Evolutionary conservation across 64 coral and sea anemone species (phyloP).

Genomic region (Porites australiensis): DNA sequence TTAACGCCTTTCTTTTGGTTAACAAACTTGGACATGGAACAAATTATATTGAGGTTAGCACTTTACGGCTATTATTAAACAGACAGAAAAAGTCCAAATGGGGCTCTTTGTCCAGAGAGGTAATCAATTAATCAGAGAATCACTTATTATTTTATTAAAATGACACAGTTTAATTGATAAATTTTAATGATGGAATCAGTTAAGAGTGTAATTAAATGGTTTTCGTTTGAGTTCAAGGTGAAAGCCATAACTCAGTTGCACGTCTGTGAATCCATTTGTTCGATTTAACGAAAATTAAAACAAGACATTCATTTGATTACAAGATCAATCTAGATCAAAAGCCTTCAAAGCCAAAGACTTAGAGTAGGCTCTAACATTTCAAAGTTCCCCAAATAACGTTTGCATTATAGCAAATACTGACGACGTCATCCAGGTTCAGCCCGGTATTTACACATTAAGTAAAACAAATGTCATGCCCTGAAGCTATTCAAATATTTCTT

Average conservation of each 20-base stretch:
- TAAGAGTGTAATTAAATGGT: neutral
- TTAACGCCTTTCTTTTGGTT: conserved; percentile 34
- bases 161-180: neutral
- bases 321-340: neutral
- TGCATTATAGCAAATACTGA: neutral
- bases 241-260: neutral
- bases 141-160: neutral
- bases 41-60: conserved; percentile 3
- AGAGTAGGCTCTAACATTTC: too few species aligned
- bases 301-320: too few species aligned
- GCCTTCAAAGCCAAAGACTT: too few species aligned
- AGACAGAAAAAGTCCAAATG: neutral
- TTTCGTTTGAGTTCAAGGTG: neutral
- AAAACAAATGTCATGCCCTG: conserved; percentile 4
- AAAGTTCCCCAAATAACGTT: neutral
- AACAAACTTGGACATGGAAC: neutral
- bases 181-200: neutral
- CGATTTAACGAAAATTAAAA: neutral
- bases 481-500: conserved; percentile 24
- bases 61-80: neutral
- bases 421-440: neutral
- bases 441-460: neutral
- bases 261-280: neutral
- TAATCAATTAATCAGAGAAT: neutral
- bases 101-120: neutral